Conservation (phyloP, 2,888 invertebrate genomes). For the Uropetala carovei region DNA sequence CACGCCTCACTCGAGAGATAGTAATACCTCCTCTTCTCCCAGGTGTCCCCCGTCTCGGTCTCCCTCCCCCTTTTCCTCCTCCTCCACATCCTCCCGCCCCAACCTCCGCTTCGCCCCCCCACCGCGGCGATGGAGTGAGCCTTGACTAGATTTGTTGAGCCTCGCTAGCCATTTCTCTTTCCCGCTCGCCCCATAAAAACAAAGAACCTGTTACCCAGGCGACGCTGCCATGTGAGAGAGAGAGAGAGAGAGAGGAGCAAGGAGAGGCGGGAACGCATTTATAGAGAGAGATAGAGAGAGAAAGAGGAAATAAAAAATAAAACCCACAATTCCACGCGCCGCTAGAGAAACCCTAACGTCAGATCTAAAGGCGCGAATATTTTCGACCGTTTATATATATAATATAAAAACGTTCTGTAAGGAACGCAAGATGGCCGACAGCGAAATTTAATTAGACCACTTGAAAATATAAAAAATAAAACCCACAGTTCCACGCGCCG, state of each 20-base stretch:
- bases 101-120: background rate
- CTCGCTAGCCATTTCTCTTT: conserved; percentile 22
- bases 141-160: conserved; percentile 41
- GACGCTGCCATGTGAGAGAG: background rate
- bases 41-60: background rate
- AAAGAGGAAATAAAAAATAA: background rate
- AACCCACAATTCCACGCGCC: conserved; percentile 21
- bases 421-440: no score
- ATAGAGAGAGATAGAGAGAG: background rate
- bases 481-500: conserved; percentile 18
- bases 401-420: no score
- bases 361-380: background rate
- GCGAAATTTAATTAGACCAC: no score
- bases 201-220: conserved; percentile 50
- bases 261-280: no score
- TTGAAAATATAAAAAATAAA: background rate
- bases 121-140: conserved; percentile 45
- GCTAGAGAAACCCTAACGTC: background rate
- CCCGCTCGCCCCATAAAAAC: conserved; percentile 41
- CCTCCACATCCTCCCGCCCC: background rate
- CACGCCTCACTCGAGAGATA: background rate
- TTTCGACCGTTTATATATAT: no score
- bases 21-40: background rate
- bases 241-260: background rate
- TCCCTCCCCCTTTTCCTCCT: background rate